Evolutionary conservation across 2,888 invertebrate species (phyloP).

Genomic region (Himalopsyche japonica): DNA sequence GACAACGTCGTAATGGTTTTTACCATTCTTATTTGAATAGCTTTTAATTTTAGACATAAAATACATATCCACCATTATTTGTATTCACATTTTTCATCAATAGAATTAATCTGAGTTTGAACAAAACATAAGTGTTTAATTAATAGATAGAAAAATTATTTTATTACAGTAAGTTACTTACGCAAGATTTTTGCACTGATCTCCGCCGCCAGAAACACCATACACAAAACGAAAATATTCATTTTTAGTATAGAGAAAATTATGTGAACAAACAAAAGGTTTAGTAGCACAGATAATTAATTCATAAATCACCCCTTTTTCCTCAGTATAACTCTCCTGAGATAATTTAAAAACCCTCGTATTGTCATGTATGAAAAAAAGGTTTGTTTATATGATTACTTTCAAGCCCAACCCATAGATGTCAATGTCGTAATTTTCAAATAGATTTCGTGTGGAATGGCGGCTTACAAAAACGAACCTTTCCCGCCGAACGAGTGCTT

Average conservation of each 20-base stretch:
- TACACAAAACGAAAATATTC: conserved; percentile 31
- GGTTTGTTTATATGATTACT: background rate
- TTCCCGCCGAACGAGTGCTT: conserved; percentile 12
- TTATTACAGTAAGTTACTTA: conserved; percentile 34
- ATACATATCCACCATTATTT: too few species aligned
- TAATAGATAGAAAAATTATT: background rate
- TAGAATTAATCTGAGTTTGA: too few species aligned
- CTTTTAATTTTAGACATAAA: too few species aligned
- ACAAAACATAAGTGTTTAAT: background rate
- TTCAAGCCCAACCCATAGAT: background rate
- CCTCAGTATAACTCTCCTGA: conserved; percentile 19
- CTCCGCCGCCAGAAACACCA: background rate
- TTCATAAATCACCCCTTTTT: conserved; percentile 14
- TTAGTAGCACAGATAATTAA: background rate
- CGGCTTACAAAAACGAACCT: conserved; percentile 3
- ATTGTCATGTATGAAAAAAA: conserved; percentile 29
- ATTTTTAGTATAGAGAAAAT: conserved; percentile 22
- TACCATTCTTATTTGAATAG: too few species aligned
- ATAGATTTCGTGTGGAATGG: background rate
- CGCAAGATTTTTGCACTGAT: conserved; percentile 34
- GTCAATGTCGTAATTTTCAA: background rate
- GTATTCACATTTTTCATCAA: too few species aligned
- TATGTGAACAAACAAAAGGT: background rate
- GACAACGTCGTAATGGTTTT: too few species aligned
- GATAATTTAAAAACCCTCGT: conserved; percentile 18